A percentile compares a stretch with the other conserved stretches of the same genome.
Evolutionary conservation across 2,113 vertebrate genomes (phyloP).

Genomic region (Columbina picui): DNA sequence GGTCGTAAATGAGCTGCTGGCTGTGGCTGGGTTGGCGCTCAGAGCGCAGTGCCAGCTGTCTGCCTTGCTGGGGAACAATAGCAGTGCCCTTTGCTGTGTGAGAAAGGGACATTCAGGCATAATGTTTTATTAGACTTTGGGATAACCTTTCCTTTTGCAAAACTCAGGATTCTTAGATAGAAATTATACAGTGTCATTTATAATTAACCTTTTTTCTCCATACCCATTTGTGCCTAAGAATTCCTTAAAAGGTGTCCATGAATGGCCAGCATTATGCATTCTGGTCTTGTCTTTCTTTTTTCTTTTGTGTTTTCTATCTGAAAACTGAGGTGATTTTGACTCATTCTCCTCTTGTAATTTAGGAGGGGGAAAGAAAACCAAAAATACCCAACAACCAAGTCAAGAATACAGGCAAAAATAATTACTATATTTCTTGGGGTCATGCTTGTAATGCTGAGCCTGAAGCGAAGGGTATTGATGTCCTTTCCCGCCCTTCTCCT

Average conservation of each 20-base stretch:
- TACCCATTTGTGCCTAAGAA: slow-evolving; percentile 3
- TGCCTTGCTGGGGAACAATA: slow-evolving; percentile 75
- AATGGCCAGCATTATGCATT: neutral
- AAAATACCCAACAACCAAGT: neutral
- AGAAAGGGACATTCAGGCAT: slow-evolving; percentile 61
- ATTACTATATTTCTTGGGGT: neutral
- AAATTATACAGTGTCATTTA: slow-evolving; percentile 64
- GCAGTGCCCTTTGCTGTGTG: slow-evolving; percentile 71
- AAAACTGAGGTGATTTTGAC: neutral
- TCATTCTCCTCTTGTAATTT: neutral
- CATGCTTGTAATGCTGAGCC: neutral
- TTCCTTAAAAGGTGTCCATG: neutral
- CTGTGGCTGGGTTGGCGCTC: slow-evolving; percentile 81
- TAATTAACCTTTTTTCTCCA: slow-evolving; percentile 55
- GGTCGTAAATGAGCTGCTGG: slow-evolving; percentile 79
- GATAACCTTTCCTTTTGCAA: slow-evolving; percentile 57
- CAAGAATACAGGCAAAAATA: neutral
- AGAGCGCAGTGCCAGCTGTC: slow-evolving; percentile 88
- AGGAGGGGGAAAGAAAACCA: neutral
- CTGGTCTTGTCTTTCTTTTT: neutral
- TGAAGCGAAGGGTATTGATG: neutral
- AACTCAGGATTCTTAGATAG: slow-evolving; percentile 53
- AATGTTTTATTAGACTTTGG: slow-evolving; percentile 62
- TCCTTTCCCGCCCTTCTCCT: neutral
- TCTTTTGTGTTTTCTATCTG: neutral